Base-by-base conservation (phyloP, 2,888 invertebrate species). In the Drosophila ustulata region DNA sequence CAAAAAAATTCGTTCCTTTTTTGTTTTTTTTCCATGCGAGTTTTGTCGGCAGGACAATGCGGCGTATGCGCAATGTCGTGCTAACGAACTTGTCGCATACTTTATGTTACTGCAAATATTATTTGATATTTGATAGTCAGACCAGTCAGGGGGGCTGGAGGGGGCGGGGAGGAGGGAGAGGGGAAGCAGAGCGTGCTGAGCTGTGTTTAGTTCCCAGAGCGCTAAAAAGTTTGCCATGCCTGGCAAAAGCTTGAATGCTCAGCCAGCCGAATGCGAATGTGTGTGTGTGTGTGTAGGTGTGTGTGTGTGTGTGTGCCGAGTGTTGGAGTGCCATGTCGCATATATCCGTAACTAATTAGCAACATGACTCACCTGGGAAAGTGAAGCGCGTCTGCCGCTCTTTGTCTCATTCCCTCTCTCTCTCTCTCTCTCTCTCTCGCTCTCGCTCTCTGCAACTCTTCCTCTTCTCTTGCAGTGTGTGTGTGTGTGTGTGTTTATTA, bases 261-360 rank as follows among this genome's bases (percentile, higher is more conserved):
- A 68, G 49, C 66, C 51, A 74, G 55, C 50, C 62, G 37, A 66
- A 50, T 41, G 28, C 45, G 34, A 13, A 5, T 34, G n/a, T 45
- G 46, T 50, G 52, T 70, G 62, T 50, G 51, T 25, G n/a, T 58
- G 6, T 39, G 11, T 23, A 3, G 23, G 32, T 50, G 7, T 30
- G 4, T 49, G 41, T 56, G 61, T 56, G 46, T 57, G 39, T 51
- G 30, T 58, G 45, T 45, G 62, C 51, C 47, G 47, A 51, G 70
- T 66, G 58, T 62, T 26, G 3, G 30, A 25, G 49, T 30, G 53
- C 46, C 76, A 37, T 76, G 80, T 71, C 79, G 79, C 77, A 75
- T 75, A 82, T 80, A 81, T 86, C 76, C 88, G 83, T 73, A 78
- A 88, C 84, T 84, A 84, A 84, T 84, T 84, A 84, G 84, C 74